Conservation (phyloP, 2,888 invertebrate species). For the Notodonta dromedarius region DNA sequence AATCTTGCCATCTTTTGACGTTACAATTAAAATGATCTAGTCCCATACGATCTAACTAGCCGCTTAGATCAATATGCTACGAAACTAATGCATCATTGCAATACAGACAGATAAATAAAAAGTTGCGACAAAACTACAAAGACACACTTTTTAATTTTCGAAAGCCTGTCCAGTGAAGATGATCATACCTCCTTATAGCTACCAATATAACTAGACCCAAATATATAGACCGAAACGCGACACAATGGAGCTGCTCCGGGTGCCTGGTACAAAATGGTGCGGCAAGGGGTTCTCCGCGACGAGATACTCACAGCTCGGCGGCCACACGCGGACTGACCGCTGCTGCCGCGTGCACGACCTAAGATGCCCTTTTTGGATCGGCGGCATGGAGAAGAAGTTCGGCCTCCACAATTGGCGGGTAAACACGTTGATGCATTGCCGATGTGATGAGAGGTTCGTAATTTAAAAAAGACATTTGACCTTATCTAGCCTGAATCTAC, state of each 20-base stretch:
- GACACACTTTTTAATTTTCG: too few relatives aligned
- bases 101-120: too few relatives aligned
- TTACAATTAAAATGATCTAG: too few relatives aligned
- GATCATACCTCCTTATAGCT: background rate
- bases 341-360: constrained; percentile 96
- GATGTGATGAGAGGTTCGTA: constrained; percentile 94
- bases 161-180: too few relatives aligned
- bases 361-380: constrained; percentile 93
- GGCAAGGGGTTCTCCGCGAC: constrained; percentile 93
- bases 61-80: too few relatives aligned
- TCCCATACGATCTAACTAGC: too few relatives aligned
- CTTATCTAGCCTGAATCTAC: background rate
- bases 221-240: constrained; percentile 72
- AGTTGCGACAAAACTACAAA: too few relatives aligned
- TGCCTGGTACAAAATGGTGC: constrained; percentile 97
- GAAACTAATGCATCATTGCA: too few relatives aligned
- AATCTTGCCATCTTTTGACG: too few relatives aligned
- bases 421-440: constrained; percentile 96
- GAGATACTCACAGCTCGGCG: constrained; percentile 92
- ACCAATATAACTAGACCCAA: background rate
- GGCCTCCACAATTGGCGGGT: constrained; percentile 95
- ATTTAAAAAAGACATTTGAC: background rate
- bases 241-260: constrained; percentile 87
- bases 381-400: constrained; percentile 92
- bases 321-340: constrained; percentile 91